A percentile compares a stretch with the other conserved stretches of the same genome.
phyloP scores from a whole-genome alignment of 53 echinoderm and acorn worm genomes.

The Echinometra lucunter region DNA sequence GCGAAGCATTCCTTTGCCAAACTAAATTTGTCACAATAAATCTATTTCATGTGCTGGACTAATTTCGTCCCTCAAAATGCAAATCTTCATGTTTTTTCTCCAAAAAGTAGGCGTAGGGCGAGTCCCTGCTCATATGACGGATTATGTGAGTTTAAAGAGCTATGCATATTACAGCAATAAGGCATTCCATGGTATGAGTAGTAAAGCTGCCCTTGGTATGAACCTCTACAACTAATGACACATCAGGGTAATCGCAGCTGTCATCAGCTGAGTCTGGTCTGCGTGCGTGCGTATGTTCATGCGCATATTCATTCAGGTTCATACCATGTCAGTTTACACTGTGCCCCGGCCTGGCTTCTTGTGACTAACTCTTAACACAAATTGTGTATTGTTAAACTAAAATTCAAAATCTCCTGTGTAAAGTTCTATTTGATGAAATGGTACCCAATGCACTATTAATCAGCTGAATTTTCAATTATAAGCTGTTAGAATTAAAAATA shows the following conservation, averaged over 20 bases:
- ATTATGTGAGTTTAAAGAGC: conserved; percentile 8
- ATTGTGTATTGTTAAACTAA: too few relatives aligned
- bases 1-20: background rate
- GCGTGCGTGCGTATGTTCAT: background rate
- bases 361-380: too few relatives aligned
- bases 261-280: conserved; percentile 44
- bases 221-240: conserved; percentile 51
- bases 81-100: background rate
- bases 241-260: conserved; percentile 42
- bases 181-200: conserved; percentile 21
- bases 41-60: conserved; percentile 5
- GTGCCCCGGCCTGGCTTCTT: too few relatives aligned
- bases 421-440: too few relatives aligned
- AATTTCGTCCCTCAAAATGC: conserved; percentile 33
- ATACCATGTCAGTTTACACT: background rate
- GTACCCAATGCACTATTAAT: too few relatives aligned
- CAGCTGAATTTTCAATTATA: too few relatives aligned
- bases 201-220: conserved; percentile 50
- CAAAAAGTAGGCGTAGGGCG: conserved; percentile 39
- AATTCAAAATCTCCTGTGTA: too few relatives aligned
- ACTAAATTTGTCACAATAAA: conserved; percentile 28
- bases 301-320: too few relatives aligned
- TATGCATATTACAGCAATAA: conserved; percentile 44
- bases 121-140: conserved; percentile 22
- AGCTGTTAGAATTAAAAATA: too few relatives aligned